Percentiles rank a stretch among this genome's conserved stretches.
These are phyloP conservation scores for Heterodera carotae DNA, from an alignment of 1,140 invertebrate genomes.

Conservation along the genomic window DNA sequence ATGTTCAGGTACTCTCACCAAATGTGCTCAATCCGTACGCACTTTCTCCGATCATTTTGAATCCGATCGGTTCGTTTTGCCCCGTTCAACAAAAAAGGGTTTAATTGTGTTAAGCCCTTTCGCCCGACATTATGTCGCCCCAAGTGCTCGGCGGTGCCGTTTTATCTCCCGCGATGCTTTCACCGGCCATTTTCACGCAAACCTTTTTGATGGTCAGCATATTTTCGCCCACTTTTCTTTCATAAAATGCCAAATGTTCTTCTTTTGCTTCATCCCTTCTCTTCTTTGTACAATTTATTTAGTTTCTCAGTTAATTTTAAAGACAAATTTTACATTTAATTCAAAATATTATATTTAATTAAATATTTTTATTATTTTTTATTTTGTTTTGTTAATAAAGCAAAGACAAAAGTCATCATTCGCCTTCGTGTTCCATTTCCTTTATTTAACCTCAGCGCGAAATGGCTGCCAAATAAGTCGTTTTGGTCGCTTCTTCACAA, in stretches of 20 bases:
- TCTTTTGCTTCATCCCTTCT: background rate
- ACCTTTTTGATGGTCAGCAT: constrained; percentile 41
- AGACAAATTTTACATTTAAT: too few relatives aligned
- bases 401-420: background rate
- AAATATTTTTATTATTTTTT: too few relatives aligned
- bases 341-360: too few relatives aligned
- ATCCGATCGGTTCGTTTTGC: constrained; percentile 21
- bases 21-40: constrained; percentile 43
- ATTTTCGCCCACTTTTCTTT: constrained; percentile 40
- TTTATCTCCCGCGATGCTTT: constrained; percentile 37
- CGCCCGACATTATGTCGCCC: constrained; percentile 43
- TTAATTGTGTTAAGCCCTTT: constrained; percentile 29
- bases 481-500: background rate
- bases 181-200: constrained; percentile 46
- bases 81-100: too few relatives aligned
- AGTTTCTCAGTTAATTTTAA: background rate
- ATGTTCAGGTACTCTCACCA: constrained; percentile 35
- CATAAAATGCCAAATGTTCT: constrained; percentile 59
- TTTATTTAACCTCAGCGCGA: background rate
- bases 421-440: background rate
- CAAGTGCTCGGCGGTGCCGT: constrained; percentile 40
- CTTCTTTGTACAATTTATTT: constrained; percentile 11
- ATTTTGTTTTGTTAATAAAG: background rate
- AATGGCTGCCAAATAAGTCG: background rate
- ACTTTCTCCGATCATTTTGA: constrained; percentile 40